Conservation (phyloP, 2,797 vertebrate genomes). For the Poecilia picta region DNA sequence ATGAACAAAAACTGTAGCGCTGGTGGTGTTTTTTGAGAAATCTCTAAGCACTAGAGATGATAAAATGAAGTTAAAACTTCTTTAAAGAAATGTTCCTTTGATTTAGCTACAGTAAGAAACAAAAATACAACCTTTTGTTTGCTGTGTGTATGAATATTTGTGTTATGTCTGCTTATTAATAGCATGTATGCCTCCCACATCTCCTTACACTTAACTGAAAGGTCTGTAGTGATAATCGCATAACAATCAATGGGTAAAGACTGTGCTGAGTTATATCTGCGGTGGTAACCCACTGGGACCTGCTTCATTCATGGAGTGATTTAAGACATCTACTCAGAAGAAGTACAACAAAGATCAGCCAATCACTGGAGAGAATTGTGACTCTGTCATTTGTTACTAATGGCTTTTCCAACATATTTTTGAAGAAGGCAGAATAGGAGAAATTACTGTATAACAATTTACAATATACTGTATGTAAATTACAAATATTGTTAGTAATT, state of each 20-base stretch:
- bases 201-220: neutral
- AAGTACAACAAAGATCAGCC: neutral
- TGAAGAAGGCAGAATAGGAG: neutral
- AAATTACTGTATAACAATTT: neutral
- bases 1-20: neutral
- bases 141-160: neutral
- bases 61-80: neutral
- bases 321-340: neutral
- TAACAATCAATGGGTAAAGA: neutral
- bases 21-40: neutral
- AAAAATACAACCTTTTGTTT: neutral
- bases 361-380: neutral
- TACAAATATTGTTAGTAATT: neutral
- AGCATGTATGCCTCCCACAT: neutral
- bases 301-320: neutral
- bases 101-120: neutral
- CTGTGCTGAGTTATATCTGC: neutral
- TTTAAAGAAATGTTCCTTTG: neutral
- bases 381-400: neutral
- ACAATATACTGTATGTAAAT: no score
- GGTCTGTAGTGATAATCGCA: neutral
- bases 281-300: neutral
- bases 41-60: neutral
- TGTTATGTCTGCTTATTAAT: neutral
- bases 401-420: neutral